Evolutionary conservation across 2,797 vertebrate species (phyloP).

Genomic region (Ambastaia sidthimunki): DNA sequence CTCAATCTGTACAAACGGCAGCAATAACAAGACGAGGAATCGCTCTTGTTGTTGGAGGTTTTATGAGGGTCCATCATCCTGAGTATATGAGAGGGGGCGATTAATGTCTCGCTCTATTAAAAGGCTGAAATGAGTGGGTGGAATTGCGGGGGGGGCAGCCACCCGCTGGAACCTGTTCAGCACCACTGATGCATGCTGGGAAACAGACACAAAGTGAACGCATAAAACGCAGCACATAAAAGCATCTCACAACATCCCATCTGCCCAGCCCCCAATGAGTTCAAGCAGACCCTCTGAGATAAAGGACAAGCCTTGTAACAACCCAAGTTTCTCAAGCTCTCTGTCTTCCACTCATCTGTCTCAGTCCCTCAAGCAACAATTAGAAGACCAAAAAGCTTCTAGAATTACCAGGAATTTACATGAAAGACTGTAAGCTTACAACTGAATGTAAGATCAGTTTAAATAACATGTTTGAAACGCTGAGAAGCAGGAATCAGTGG

Average conservation of each 20-base stretch:
- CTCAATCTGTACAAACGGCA: conserved; percentile 32
- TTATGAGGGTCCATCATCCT: conserved; percentile 37
- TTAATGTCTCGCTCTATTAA: conserved; percentile 44
- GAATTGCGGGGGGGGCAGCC: conserved; percentile 26
- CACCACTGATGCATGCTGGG: conserved; percentile 39
- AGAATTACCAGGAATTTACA: conserved; percentile 78
- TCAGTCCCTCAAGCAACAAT: conserved; percentile 77
- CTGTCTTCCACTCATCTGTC: not conserved
- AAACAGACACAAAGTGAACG: conserved; percentile 39
- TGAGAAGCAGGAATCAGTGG: conserved; percentile 20
- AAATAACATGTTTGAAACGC: conserved; percentile 43
- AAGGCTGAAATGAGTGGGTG: conserved; percentile 48
- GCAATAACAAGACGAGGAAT: conserved; percentile 37
- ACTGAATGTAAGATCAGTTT: conserved; percentile 1
- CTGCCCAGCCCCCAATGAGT: conserved; percentile 13
- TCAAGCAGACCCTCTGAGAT: conserved; percentile 38
- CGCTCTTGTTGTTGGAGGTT: conserved; percentile 14
- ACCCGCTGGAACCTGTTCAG: conserved; percentile 29
- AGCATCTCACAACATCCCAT: conserved; percentile 19
- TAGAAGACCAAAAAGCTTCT: conserved; percentile 77
- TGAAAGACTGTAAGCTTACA: conserved; percentile 64
- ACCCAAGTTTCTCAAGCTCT: conserved; percentile 53
- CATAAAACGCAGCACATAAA: conserved; percentile 42
- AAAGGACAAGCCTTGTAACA: conserved; percentile 24
- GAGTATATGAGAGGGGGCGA: conserved; percentile 40